Base-by-base conservation (phyloP, 2,113 vertebrate species). In the Heterotilapia buettikoferi region DNA sequence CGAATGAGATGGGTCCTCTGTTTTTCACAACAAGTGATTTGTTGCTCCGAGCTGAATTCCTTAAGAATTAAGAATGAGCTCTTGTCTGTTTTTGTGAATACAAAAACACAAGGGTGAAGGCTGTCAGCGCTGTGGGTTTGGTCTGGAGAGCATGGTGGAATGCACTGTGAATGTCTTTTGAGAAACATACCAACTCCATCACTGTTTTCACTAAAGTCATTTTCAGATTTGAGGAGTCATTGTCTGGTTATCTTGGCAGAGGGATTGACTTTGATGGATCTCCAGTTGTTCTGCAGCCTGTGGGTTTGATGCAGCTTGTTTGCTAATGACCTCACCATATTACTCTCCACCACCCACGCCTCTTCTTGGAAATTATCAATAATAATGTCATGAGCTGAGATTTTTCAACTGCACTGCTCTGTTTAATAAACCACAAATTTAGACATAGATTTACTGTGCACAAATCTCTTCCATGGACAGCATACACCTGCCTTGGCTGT, bases 181-280 rank as follows among this genome's bases (percentile, higher is more conserved):
- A 38, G 38, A 73, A 66, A 53, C 82, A 68, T 16, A 40, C 19
- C 47, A 82, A 79, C 82, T 84, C 79, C n/a, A 84, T 81, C 47
- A 73, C 52, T 13, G 6, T 63, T 80, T 88, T 87, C 13, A 45
- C 16, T 5, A 9, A 19, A 71, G 66, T 84, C 82, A 80, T 76
- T 84, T 85, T 88, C 63, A 85, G 63, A 84, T 85, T 79, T 40
- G 29, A 85, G 16, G 57, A 80, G 85, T 88, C 45, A 83, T 57
- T 89, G 68, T 82, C 84, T 84, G 82, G 82, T 86, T 90, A 84
- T 89, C 68, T 84, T 76, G 85, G 83, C 61, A 53, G 83, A 52
- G 61, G 6, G 53, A 19, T 73, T 84, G 80, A 24, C 89, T 87
- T 89, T 90, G 86, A 91, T 89, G 82, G 82, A 89, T 92, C 33